Base-by-base conservation (phyloP, 2,113 vertebrate genomes). In the Thoracochromis brauschi region DNA sequence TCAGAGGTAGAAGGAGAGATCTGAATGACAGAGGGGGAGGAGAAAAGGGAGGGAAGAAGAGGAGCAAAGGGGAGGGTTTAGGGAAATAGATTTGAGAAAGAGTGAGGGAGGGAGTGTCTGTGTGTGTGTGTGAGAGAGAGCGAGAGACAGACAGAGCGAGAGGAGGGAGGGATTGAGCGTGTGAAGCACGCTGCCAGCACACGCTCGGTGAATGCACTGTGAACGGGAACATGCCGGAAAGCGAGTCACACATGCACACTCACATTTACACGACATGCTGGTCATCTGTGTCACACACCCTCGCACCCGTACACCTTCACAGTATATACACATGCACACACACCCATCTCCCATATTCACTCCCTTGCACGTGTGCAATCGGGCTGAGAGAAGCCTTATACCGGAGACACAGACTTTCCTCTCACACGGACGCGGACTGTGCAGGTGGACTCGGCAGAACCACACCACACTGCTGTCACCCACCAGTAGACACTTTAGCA, bases 131-230 rank as follows among this genome's bases (percentile, higher is more conserved):
- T 0, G 45, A 1, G 16, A 3, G 49, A 7, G 12, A 42, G 21
- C 1, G 14, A 8, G 83, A 14, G 53, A 47, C 5, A 42, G 38
- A 42, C n/a, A 45, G 68, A 42, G 40, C 1, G 42, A 49, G 60
- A n/a, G 40, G 12, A 55, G 87, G n/a, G 87, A 38, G 73, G 5
- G 35, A 31, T 80, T 16, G 65, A 93, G 88, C 35, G 65, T 93
- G 90, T 93, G 93, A 93, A 95, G 93, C 94, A 93, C 68, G 88
- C 88, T 95, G 95, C 93, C 81, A 90, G 87, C 86, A 81, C 88
- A 75, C 80, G 78, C 92, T 95, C 84, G 14, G 87, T 95, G 89
- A 78, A 96, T 93, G 88, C 90, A 94, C 90, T 94, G 92, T 94
- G 94, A 94, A 92, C 89, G 85, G 88, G 90, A 92, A 94, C 91